Percentiles rank a stretch among this genome's conserved stretches.
phyloP scores from a whole-genome alignment of 2,888 invertebrate species.

The Lasioglossum lativentre region DNA sequence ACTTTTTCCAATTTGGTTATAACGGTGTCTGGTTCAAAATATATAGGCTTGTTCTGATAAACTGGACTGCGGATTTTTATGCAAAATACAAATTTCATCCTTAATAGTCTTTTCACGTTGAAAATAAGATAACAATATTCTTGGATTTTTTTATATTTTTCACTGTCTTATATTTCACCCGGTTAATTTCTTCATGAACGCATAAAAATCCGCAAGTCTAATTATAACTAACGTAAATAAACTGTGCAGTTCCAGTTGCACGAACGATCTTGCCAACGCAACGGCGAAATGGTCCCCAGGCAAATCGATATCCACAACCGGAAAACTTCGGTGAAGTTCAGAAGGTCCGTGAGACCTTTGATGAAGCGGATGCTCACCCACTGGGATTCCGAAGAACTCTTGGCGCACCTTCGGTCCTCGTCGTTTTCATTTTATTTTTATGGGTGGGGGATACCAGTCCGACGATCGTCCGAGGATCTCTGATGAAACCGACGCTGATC shows the following conservation, averaged over 20 bases:
- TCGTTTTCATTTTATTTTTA: conserved; percentile 9
- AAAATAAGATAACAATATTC: too few species aligned
- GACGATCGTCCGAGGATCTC: conserved; percentile 5
- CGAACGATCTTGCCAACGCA: neutral
- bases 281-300: neutral
- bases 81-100: too few species aligned
- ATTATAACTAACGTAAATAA: neutral
- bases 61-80: too few species aligned
- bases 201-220: too few species aligned
- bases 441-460: neutral
- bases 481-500: conserved; percentile 13
- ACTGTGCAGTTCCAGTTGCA: neutral
- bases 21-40: too few species aligned
- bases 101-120: too few species aligned
- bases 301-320: neutral
- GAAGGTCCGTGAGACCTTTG: conserved; percentile 4
- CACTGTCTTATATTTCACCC: too few species aligned
- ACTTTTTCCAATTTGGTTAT: too few species aligned
- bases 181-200: too few species aligned
- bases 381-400: conserved; percentile 2
- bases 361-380: neutral
- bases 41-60: too few species aligned
- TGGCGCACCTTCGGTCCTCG: neutral
- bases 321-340: neutral
- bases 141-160: too few species aligned